Evolutionary conservation across 1,140 invertebrate genomes (phyloP).

Genomic region (Bursaphelenchus mucronatus): DNA sequence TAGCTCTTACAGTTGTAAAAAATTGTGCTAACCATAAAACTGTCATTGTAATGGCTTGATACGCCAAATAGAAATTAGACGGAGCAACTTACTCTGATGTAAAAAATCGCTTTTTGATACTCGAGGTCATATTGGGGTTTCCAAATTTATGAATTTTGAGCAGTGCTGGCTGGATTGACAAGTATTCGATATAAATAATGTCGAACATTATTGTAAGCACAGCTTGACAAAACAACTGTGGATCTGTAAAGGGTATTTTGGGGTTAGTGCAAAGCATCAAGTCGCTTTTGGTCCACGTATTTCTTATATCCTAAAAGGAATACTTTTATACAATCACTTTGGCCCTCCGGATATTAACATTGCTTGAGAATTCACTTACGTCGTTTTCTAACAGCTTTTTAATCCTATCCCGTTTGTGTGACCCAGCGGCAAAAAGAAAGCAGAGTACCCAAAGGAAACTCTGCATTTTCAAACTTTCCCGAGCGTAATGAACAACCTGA

Average conservation of each 20-base stretch:
- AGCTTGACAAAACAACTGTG: conserved; percentile 9
- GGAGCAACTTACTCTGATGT: conserved; percentile 28
- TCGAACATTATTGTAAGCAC: conserved; percentile 17
- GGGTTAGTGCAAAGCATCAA: conserved; percentile 25
- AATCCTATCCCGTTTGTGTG: background rate
- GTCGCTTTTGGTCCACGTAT: conserved; percentile 31
- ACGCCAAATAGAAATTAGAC: no score
- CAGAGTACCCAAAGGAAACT: no score
- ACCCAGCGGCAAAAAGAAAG: no score
- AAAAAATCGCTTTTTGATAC: conserved; percentile 28
- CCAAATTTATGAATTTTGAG: conserved; percentile 37
- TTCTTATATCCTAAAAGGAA: conserved; percentile 41
- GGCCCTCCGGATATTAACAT: background rate
- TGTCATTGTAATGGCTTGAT: no score
- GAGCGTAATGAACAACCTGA: no score
- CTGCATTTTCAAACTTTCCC: no score
- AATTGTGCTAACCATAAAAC: no score
- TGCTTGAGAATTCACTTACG: conserved; percentile 11
- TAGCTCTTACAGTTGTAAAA: no score
- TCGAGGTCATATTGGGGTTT: conserved; percentile 3
- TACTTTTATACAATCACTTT: background rate
- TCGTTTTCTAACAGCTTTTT: conserved; percentile 26
- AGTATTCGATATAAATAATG: conserved; percentile 30
- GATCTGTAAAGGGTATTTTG: background rate
- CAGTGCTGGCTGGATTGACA: conserved; percentile 31